Evolutionary conservation across 2,797 vertebrate species (phyloP).

Genomic region (Labroides dimidiatus): DNA sequence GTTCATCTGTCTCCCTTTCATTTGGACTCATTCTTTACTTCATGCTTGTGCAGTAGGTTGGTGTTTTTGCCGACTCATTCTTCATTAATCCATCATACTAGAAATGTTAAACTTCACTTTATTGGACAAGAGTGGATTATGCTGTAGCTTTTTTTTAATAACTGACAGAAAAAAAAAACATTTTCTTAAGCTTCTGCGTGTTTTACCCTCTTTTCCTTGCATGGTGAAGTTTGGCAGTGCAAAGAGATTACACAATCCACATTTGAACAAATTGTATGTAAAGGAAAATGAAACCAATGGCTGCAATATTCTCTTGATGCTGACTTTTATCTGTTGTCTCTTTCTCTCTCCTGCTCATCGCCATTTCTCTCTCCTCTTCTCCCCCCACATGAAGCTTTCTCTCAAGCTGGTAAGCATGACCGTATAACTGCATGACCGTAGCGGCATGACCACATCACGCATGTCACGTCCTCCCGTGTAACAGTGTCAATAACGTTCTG

Average conservation of each 20-base stretch:
- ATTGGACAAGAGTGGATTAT: slow-evolving; percentile 47
- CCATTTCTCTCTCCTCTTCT: slow-evolving; percentile 69
- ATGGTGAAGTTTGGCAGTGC: slow-evolving; percentile 74
- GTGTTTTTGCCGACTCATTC: slow-evolving; percentile 46
- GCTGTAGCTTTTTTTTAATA: slow-evolving; percentile 3
- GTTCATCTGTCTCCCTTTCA: slow-evolving; percentile 35
- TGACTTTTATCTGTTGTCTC: slow-evolving; percentile 82
- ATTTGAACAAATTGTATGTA: slow-evolving; percentile 17
- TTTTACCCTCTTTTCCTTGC: slow-evolving; percentile 56
- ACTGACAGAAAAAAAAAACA: slow-evolving; percentile 12
- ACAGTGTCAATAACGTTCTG: slow-evolving; percentile 65
- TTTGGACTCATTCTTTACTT: slow-evolving; percentile 44
- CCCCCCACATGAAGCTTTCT: slow-evolving; percentile 85
- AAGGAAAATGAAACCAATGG: slow-evolving; percentile 49
- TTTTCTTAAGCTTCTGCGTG: not conserved
- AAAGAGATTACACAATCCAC: slow-evolving; percentile 13
- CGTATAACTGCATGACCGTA: slow-evolving; percentile 69
- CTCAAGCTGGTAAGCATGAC: slow-evolving; percentile 91
- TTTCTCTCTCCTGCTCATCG: slow-evolving; percentile 70
- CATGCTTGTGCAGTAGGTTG: slow-evolving; percentile 61
- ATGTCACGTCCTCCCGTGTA: slow-evolving; percentile 75
- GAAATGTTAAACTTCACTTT: slow-evolving; percentile 75
- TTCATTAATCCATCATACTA: slow-evolving; percentile 60
- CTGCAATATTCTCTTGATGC: slow-evolving; percentile 77
- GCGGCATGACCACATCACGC: slow-evolving; percentile 81